These are phyloP conservation scores for Intellagama lesueurii DNA, from an alignment of 2,797 vertebrate genomes.

Conservation along the genomic window DNA sequence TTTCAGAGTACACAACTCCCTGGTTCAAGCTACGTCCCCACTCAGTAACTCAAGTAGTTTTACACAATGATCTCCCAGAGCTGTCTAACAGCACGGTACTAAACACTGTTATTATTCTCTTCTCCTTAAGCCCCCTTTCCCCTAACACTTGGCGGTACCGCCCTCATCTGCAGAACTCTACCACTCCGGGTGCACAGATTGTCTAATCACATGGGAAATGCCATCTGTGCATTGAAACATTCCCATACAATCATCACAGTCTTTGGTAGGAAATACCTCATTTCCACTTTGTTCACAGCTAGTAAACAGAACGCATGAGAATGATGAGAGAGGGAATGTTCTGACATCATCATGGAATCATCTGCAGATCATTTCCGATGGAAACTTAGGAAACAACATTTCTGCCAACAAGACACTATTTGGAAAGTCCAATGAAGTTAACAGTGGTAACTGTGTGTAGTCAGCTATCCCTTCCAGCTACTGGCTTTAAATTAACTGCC, in stretches of 20 bases:
- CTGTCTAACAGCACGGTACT: not conserved
- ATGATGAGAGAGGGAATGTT: not conserved
- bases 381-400: not conserved
- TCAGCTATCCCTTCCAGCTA: not conserved
- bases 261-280: not conserved
- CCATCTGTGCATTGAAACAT: not conserved
- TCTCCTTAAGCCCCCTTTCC: not conserved
- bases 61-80: not conserved
- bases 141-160: no score
- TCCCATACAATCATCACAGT: not conserved
- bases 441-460: not conserved
- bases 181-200: not conserved
- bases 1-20: not conserved
- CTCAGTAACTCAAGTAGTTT: not conserved
- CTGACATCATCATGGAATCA: not conserved
- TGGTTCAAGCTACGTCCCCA: not conserved
- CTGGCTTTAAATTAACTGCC: not conserved
- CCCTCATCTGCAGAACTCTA: not conserved
- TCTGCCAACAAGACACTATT: not conserved
- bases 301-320: not conserved
- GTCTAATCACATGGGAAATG: not conserved
- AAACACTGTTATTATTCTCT: not conserved
- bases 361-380: not conserved
- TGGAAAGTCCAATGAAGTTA: not conserved
- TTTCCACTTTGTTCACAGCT: not conserved